Evolutionary conservation across 2,888 invertebrate species (phyloP).

Genomic region (Caenorhabditis uteleia): DNA sequence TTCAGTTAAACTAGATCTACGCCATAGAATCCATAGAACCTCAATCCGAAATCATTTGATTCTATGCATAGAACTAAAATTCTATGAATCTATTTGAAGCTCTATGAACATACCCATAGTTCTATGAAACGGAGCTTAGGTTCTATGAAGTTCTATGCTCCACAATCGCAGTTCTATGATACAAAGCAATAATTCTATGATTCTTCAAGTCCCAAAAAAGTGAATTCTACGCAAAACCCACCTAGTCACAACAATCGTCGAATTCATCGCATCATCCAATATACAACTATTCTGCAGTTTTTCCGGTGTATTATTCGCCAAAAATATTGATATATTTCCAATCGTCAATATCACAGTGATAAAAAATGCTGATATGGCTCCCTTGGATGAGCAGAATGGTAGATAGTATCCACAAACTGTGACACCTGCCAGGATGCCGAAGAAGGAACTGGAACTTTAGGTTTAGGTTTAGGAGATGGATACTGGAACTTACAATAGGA

Average conservation of each 20-base stretch:
- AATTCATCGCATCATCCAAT: slow-evolving; percentile 21
- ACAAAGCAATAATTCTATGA: too few relatives aligned
- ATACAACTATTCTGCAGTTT: slow-evolving; percentile 26
- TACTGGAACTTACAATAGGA: slow-evolving; percentile 33
- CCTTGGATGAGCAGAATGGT: slow-evolving; percentile 48
- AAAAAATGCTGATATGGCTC: slow-evolving; percentile 33
- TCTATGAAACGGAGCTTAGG: too few relatives aligned
- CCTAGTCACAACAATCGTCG: neutral
- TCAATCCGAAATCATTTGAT: too few relatives aligned
- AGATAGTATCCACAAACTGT: slow-evolving; percentile 53
- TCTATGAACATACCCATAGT: too few relatives aligned
- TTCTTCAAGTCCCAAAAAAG: too few relatives aligned
- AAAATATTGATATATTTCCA: slow-evolving; percentile 16
- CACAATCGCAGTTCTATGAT: too few relatives aligned
- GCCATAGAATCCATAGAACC: too few relatives aligned
- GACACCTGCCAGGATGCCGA: slow-evolving; percentile 34
- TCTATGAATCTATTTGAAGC: too few relatives aligned
- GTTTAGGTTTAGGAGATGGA: neutral
- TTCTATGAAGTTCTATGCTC: too few relatives aligned
- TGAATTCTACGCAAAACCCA: neutral
- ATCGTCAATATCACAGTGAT: slow-evolving; percentile 16
- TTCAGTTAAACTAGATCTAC: too few relatives aligned
- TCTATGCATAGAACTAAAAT: too few relatives aligned
- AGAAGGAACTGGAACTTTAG: slow-evolving; percentile 40
- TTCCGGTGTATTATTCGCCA: slow-evolving; percentile 25